Evolutionary conservation across 2,113 vertebrate species (phyloP).

Genomic region (Ciconia boyciana): DNA sequence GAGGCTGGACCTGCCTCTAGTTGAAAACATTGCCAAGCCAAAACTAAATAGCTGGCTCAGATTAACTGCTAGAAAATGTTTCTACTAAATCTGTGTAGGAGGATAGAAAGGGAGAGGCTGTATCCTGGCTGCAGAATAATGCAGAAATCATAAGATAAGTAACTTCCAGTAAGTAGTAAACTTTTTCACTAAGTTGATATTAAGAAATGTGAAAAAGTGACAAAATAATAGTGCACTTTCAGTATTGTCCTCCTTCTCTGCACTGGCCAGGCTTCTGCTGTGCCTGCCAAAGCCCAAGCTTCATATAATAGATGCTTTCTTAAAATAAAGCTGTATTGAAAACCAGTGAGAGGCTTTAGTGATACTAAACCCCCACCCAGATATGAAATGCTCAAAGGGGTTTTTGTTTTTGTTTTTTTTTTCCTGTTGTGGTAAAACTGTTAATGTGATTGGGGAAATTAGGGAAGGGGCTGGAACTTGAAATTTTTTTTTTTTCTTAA

Average conservation of each 20-base stretch:
- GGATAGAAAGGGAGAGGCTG: conserved; percentile 39
- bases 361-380: conserved; percentile 53
- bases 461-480: background rate
- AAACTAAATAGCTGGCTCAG: conserved; percentile 38
- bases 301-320: conserved; percentile 58
- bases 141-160: conserved; percentile 12
- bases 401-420: background rate
- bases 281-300: conserved; percentile 36
- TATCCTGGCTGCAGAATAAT: conserved; percentile 17
- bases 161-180: conserved; percentile 8
- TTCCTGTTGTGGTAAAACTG: background rate
- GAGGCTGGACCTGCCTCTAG: conserved; percentile 27
- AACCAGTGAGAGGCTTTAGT: conserved; percentile 55
- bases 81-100: conserved; percentile 43
- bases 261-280: conserved; percentile 1
- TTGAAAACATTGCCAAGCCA: conserved; percentile 11
- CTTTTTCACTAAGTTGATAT: background rate
- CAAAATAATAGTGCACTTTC: conserved; percentile 40
- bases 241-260: conserved; percentile 11
- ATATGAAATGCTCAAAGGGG: conserved; percentile 42
- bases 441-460: background rate
- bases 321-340: conserved; percentile 61
- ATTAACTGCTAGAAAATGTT: conserved; percentile 35
- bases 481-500: background rate
- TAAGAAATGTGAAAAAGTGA: conserved; percentile 32